A percentile compares a stretch with the other conserved stretches of the same genome.
Evolutionary conservation across 1,140 invertebrate species (phyloP).

Genomic region (Sitobion miscanthi): DNA sequence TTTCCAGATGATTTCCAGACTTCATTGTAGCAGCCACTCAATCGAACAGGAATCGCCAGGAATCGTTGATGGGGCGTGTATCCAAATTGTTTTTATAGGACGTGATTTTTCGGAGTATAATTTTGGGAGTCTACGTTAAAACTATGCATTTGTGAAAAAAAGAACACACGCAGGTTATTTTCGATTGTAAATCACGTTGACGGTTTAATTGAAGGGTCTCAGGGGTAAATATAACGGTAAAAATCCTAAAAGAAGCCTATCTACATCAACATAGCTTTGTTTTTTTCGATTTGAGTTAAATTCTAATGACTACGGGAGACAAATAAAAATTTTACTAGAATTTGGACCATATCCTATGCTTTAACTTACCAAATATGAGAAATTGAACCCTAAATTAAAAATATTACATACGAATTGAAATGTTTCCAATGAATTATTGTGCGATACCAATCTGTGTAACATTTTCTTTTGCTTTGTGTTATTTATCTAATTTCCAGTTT

Average conservation of each 20-base stretch:
- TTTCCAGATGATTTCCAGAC: conserved; percentile 26
- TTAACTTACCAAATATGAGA: neutral
- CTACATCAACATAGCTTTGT: neutral
- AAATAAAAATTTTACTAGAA: neutral
- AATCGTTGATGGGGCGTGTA: neutral
- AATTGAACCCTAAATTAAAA: neutral
- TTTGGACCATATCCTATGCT: neutral
- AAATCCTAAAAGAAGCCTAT: neutral
- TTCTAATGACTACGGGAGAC: neutral
- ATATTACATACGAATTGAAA: neutral
- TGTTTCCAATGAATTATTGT: neutral
- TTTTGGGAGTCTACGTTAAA: neutral
- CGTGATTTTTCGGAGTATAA: neutral
- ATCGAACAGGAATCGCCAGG: conserved; percentile 16
- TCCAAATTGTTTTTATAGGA: neutral
- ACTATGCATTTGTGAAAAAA: neutral
- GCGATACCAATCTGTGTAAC: neutral
- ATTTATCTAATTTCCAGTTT: neutral
- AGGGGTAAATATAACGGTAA: neutral
- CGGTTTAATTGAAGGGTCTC: neutral
- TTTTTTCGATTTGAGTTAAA: neutral
- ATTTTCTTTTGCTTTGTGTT: neutral
- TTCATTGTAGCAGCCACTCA: conserved; percentile 19
- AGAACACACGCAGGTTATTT: neutral
- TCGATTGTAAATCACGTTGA: neutral